phyloP scores from a whole-genome alignment of 2,797 vertebrate species.

The Acropternis orthonyx region DNA sequence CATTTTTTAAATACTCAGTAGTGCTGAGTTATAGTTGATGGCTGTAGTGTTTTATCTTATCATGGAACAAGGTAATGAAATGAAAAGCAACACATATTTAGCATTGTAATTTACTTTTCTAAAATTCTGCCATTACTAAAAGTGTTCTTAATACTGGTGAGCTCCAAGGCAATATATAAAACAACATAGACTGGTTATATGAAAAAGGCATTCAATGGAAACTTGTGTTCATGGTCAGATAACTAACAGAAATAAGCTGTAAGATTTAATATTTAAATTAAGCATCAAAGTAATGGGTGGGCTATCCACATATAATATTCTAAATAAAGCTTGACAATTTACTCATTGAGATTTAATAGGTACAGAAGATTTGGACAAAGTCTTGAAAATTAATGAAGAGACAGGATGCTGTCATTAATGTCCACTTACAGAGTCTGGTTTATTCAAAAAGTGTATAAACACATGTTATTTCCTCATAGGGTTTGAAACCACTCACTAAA shows the following conservation, averaged over 20 bases:
- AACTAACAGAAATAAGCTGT: conserved; percentile 48
- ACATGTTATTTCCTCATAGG: conserved; percentile 67
- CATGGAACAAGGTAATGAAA: conserved; percentile 65
- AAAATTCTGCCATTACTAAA: conserved; percentile 40
- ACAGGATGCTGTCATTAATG: conserved; percentile 78
- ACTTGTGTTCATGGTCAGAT: conserved; percentile 13
- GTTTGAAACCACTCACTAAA: conserved; percentile 68
- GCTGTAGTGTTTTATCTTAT: conserved; percentile 49
- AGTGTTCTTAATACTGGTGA: conserved; percentile 61
- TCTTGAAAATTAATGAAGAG: conserved; percentile 77
- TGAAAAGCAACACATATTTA: conserved; percentile 67
- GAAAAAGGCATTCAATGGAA: conserved; percentile 43
- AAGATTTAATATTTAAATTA: conserved; percentile 54
- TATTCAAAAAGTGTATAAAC: conserved; percentile 80
- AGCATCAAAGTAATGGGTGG: conserved; percentile 38
- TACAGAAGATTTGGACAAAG: conserved; percentile 61
- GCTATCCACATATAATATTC: conserved; percentile 58
- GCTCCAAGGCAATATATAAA: conserved; percentile 66
- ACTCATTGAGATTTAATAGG: conserved; percentile 15
- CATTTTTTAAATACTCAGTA: neutral
- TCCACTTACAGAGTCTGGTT: conserved; percentile 80
- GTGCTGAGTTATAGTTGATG: conserved; percentile 50
- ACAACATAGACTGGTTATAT: conserved; percentile 66
- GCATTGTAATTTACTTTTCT: conserved; percentile 33
- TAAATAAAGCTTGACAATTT: conserved; percentile 48